phyloP scores from a whole-genome alignment of 37 sponge, comb jelly and placozoan species.

The Axinella damicornis region DNA sequence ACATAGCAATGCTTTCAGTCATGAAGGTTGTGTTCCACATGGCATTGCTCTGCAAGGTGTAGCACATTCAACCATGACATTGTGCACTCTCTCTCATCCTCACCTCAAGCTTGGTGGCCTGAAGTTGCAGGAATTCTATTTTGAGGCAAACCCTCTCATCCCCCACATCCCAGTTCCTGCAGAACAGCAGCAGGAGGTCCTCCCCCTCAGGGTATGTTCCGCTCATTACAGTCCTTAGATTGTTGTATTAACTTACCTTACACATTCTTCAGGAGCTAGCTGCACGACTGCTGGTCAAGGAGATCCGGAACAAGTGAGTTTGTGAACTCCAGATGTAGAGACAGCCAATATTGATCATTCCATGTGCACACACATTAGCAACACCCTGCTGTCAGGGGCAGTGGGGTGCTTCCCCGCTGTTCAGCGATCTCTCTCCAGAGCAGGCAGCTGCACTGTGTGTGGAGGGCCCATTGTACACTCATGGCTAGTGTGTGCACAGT shows the following conservation, averaged over 20 bases:
- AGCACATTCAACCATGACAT: background rate
- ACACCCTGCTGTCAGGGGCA: background rate
- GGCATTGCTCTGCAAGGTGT: background rate
- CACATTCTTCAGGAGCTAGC: conserved; percentile 32
- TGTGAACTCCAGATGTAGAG: background rate
- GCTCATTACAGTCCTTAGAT: no score
- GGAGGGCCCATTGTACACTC: conserved; percentile 58
- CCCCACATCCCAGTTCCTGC: conserved; percentile 73
- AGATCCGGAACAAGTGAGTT: conserved; percentile 30
- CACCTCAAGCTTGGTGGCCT: conserved; percentile 8
- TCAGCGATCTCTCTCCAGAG: background rate
- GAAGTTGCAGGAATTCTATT: conserved; percentile 59
- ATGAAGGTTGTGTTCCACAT: no score
- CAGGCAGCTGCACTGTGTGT: conserved; percentile 73
- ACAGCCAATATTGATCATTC: background rate
- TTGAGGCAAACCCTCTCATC: conserved; percentile 67
- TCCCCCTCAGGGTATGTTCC: conserved; percentile 46
- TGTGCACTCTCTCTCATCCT: background rate
- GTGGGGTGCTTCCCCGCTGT: conserved; percentile 10
- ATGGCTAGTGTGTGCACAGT: conserved; percentile 81
- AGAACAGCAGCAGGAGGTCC: conserved; percentile 46
- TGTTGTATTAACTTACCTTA: background rate
- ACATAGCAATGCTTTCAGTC: no score
- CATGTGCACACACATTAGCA: conserved; percentile 14
- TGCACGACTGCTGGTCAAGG: conserved; percentile 17